phyloP scores from a whole-genome alignment of 2,797 vertebrate species.

The Microhierax caerulescens region DNA sequence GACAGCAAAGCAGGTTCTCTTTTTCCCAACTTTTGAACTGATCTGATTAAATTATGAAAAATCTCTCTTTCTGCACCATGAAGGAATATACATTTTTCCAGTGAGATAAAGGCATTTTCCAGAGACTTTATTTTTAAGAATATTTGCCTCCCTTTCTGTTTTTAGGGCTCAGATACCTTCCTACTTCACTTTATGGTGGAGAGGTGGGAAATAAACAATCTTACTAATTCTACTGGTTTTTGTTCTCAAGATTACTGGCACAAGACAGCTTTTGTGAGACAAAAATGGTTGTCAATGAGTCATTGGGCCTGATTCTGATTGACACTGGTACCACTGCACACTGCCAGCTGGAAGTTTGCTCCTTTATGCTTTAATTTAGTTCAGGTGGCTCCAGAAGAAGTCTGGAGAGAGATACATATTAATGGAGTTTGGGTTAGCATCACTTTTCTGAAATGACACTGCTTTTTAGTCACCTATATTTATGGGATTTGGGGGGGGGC shows the following conservation, averaged over 20 bases:
- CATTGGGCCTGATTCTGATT: neutral
- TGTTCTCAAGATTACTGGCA: neutral
- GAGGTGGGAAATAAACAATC: neutral
- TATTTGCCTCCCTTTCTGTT: neutral
- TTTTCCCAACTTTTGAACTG: conserved; percentile 20
- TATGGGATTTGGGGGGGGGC: neutral
- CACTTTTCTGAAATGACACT: neutral
- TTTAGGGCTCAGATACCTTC: neutral
- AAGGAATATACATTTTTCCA: neutral
- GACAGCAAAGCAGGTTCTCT: conserved; percentile 36
- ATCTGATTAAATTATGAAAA: conserved; percentile 66
- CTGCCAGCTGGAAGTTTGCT: neutral
- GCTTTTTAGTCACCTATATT: neutral
- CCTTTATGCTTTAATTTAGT: neutral
- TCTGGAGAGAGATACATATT: too few relatives aligned
- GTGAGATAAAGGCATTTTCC: neutral
- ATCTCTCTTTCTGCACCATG: neutral
- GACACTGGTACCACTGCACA: neutral
- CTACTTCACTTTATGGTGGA: neutral
- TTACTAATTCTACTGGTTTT: neutral
- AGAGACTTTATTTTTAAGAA: neutral
- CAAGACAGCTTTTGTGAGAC: neutral
- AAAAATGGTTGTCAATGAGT: neutral
- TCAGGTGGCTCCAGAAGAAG: neutral
- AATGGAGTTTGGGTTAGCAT: neutral